A percentile compares a stretch with the other conserved stretches of the same genome.
Conservation (phyloP, 2,888 invertebrate genomes). For the Thera britannica region DNA sequence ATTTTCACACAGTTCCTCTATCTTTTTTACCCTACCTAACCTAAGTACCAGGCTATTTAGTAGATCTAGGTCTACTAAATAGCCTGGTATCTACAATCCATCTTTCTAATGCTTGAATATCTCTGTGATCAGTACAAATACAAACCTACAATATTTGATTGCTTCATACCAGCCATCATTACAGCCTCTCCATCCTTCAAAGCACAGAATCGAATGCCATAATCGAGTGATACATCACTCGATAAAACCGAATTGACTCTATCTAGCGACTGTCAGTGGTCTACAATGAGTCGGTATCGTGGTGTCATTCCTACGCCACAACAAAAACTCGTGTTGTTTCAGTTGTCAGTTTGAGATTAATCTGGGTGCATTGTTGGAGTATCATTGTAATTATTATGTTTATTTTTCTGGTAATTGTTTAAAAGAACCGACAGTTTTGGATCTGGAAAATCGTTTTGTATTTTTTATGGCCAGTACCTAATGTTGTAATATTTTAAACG, state of each 20-base stretch:
- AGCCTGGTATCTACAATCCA: no score
- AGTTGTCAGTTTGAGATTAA: constrained; percentile 33
- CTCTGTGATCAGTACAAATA: neutral
- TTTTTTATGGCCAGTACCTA: no score
- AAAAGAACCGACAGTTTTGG: neutral
- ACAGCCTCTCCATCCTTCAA: constrained; percentile 47
- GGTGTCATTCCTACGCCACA: constrained; percentile 44
- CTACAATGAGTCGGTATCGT: constrained; percentile 41
- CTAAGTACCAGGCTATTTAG: no score
- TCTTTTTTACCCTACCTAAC: no score
- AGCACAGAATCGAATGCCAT: constrained; percentile 35
- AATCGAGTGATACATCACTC: constrained; percentile 51
- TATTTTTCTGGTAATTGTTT: constrained; percentile 29
- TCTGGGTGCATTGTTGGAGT: constrained; percentile 31
- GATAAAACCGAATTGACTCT: constrained; percentile 59
- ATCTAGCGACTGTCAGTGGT: constrained; percentile 58
- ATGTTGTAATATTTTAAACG: no score
- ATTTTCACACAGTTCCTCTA: no score
- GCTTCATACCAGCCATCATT: constrained; percentile 27
- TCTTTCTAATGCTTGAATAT: neutral
- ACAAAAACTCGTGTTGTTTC: constrained; percentile 42
- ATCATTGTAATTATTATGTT: constrained; percentile 36
- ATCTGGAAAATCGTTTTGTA: neutral
- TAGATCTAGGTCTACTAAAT: no score
- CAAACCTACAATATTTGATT: constrained; percentile 19